Conservation (phyloP, 2,797 vertebrate species). For the Choloepus didactylus region DNA sequence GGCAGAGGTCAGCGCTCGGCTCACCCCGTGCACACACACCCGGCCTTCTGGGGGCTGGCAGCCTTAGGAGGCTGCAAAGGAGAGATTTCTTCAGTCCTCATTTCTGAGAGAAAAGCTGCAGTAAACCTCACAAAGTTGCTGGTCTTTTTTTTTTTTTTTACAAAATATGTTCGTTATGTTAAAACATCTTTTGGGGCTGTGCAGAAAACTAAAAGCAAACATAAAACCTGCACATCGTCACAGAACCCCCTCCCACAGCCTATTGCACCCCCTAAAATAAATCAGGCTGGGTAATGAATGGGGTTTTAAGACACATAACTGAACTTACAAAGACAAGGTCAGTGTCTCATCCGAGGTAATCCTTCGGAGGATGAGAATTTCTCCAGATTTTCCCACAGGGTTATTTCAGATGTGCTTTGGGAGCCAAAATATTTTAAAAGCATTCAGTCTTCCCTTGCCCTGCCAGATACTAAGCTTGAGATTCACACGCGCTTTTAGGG, state of each 20-base stretch:
- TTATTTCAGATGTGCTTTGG: conserved; percentile 79
- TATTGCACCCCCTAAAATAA: conserved; percentile 67
- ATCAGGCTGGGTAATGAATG: conserved; percentile 73
- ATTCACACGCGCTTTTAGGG: conserved; percentile 77
- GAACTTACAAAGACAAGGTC: conserved; percentile 78
- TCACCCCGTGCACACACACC: conserved; percentile 69
- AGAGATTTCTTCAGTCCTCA: conserved; percentile 58
- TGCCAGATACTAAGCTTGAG: conserved; percentile 78
- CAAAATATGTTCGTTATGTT: neutral
- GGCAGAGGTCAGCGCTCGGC: conserved; percentile 74
- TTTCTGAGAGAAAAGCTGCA: conserved; percentile 74
- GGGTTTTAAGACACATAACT: conserved; percentile 73
- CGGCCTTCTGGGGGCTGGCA: conserved; percentile 68
- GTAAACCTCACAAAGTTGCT: conserved; percentile 59
- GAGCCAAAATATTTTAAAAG: conserved; percentile 85
- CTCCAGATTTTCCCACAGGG: conserved; percentile 82
- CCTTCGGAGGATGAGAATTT: conserved; percentile 76
- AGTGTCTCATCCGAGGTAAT: conserved; percentile 83
- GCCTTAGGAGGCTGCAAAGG: conserved; percentile 55
- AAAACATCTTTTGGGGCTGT: conserved; percentile 58
- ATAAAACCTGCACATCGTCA: conserved; percentile 9
- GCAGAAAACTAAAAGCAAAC: conserved; percentile 51
- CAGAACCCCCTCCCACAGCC: conserved; percentile 37
- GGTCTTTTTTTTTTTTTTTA: neutral
- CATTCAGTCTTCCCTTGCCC: conserved; percentile 72